Evolutionary conservation across 2,888 invertebrate species (phyloP).

Genomic region (Ectemnius lituratus): DNA sequence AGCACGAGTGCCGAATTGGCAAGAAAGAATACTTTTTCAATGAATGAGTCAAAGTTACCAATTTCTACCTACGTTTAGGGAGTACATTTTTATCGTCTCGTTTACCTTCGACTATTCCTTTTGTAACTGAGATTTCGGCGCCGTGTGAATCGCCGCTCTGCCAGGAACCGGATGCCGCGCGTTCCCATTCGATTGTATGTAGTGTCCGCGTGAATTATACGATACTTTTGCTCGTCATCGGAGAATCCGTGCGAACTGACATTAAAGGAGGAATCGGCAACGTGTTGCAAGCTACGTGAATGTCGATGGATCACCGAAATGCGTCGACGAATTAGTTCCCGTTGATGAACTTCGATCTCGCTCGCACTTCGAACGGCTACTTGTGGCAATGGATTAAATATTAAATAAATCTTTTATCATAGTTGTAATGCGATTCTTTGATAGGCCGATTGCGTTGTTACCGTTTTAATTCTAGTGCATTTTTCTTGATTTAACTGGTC

Average conservation of each 20-base stretch:
- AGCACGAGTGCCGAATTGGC: conserved; percentile 50
- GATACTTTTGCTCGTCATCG: conserved; percentile 29
- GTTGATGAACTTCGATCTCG: too few species aligned
- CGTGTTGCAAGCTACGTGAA: too few species aligned
- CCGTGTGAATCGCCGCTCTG: conserved; percentile 66
- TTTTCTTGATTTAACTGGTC: conserved; percentile 1
- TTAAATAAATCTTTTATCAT: too few species aligned
- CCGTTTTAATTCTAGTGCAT: conserved; percentile 14
- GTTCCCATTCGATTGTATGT: conserved; percentile 29
- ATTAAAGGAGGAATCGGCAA: background rate
- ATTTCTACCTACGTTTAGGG: conserved; percentile 76
- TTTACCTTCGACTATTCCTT: conserved; percentile 75
- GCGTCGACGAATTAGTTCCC: too few species aligned
- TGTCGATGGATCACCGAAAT: background rate
- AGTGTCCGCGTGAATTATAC: conserved; percentile 27
- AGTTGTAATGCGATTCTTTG: too few species aligned
- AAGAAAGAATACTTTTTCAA: conserved; percentile 71
- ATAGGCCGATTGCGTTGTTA: too few species aligned
- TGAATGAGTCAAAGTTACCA: conserved; percentile 77
- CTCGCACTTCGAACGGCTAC: too few species aligned
- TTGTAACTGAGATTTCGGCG: conserved; percentile 76
- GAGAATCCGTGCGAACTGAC: background rate
- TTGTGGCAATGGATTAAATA: too few species aligned
- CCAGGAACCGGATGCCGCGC: conserved; percentile 55
- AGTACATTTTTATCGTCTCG: conserved; percentile 74